phyloP scores from a whole-genome alignment of 2,888 invertebrate species.

The Neoitamus cyanurus region DNA sequence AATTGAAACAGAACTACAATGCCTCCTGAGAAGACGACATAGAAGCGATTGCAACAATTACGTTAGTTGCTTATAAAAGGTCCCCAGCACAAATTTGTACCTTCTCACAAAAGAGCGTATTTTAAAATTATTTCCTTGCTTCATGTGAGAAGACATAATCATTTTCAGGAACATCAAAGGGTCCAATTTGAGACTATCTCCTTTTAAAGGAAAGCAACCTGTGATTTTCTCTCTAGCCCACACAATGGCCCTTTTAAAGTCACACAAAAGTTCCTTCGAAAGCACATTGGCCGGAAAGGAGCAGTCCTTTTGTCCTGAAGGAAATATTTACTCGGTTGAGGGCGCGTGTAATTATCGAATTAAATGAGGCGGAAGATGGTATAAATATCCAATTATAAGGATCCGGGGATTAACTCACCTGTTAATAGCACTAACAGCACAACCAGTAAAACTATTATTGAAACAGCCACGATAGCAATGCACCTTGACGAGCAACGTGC shows the following conservation, averaged over 20 bases:
- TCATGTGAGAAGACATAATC: neutral
- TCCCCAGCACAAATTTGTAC: neutral
- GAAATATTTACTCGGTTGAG: neutral
- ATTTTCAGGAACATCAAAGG: neutral
- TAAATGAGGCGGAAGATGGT: neutral
- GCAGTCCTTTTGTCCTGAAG: neutral
- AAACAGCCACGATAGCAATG: constrained; percentile 87
- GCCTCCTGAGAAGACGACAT: neutral
- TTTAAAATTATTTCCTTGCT: neutral
- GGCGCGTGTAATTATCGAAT: neutral
- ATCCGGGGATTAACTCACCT: constrained; percentile 69
- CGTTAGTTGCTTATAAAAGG: neutral
- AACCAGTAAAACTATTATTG: constrained; percentile 83
- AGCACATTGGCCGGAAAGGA: neutral
- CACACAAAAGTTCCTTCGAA: neutral
- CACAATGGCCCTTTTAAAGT: neutral
- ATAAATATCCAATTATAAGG: neutral
- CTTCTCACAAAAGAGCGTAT: neutral
- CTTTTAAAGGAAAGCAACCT: neutral
- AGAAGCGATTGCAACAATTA: neutral
- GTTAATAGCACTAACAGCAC: constrained; percentile 88
- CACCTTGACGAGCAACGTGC: constrained; percentile 93
- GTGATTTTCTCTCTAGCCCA: neutral
- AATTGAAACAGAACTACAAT: neutral
- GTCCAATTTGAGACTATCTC: neutral